Evolutionary conservation across 2,888 invertebrate genomes (phyloP).

Genomic region (Drosophila nigritarsus): DNA sequence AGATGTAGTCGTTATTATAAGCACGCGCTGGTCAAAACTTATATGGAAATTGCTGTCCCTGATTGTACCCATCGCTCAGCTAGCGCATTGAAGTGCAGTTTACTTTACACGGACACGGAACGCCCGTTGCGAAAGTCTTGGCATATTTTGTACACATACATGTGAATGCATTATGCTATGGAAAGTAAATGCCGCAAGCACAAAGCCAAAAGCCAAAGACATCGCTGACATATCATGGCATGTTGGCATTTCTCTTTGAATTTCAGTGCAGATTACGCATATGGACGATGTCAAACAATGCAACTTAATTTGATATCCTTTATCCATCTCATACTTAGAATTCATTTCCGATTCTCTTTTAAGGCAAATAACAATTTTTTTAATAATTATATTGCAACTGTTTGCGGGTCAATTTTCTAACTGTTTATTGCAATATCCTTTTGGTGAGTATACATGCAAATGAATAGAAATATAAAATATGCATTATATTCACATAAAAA

Average conservation of each 20-base stretch:
- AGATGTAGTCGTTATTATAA: conserved; percentile 27
- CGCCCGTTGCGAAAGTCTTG: conserved; percentile 58
- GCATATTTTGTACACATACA: conserved; percentile 34
- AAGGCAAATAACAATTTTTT: neutral
- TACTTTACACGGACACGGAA: conserved; percentile 49
- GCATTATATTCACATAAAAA: neutral
- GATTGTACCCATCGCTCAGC: conserved; percentile 5
- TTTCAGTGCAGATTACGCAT: conserved; percentile 3
- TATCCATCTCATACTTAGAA: conserved; percentile 3
- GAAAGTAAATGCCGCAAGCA: conserved; percentile 22
- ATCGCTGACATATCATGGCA: conserved; percentile 10
- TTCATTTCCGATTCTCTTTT: conserved; percentile 7
- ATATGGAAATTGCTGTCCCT: conserved; percentile 34
- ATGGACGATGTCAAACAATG: conserved; percentile 3
- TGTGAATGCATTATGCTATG: conserved; percentile 22
- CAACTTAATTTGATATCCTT: neutral
- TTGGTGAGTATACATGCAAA: neutral
- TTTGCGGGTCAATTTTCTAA: neutral
- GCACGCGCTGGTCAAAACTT: conserved; percentile 5
- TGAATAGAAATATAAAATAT: neutral
- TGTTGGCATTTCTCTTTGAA: conserved; percentile 51
- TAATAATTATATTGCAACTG: neutral
- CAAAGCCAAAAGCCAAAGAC: conserved; percentile 40
- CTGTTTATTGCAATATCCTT: neutral
- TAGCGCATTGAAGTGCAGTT: conserved; percentile 50